Conservation (phyloP, 2,113 vertebrate species). For the Hystrix brachyura region DNA sequence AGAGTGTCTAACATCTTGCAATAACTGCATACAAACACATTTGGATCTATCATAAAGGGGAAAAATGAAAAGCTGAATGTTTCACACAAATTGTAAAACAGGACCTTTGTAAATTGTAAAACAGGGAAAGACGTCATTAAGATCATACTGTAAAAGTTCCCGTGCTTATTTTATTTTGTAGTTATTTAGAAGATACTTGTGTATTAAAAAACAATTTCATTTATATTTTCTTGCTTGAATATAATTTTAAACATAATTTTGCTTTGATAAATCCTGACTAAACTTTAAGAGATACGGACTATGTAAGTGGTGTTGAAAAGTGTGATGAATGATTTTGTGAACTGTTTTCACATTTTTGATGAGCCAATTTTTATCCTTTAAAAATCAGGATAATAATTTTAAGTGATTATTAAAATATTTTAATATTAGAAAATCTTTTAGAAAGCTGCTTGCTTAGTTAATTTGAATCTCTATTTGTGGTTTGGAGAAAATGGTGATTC, state of each 20-base stretch:
- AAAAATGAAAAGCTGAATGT: slow-evolving; percentile 63
- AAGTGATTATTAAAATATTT: slow-evolving; percentile 65
- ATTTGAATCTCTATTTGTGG: slow-evolving; percentile 54
- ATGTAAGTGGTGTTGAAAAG: neutral
- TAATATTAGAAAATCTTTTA: slow-evolving; percentile 72
- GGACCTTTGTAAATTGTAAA: slow-evolving; percentile 38
- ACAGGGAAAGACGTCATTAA: slow-evolving; percentile 44
- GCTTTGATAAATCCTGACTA: slow-evolving; percentile 10
- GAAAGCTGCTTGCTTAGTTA: slow-evolving; percentile 58
- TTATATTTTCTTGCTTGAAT: slow-evolving; percentile 26
- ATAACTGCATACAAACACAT: slow-evolving; percentile 10
- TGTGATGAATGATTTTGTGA: slow-evolving; percentile 53
- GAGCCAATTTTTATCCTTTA: slow-evolving; percentile 57
- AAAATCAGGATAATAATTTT: slow-evolving; percentile 66
- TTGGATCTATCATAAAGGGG: neutral
- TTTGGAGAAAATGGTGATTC: slow-evolving; percentile 50
- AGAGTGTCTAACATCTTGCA: slow-evolving; percentile 50
- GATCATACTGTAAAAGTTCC: slow-evolving; percentile 7
- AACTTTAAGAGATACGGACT: slow-evolving; percentile 35
- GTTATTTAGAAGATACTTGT: slow-evolving; percentile 32
- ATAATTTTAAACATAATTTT: slow-evolving; percentile 54
- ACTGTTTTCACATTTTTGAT: slow-evolving; percentile 54
- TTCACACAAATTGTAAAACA: slow-evolving; percentile 49
- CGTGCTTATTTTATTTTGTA: slow-evolving; percentile 44
- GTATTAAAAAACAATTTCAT: slow-evolving; percentile 40